Evolutionary conservation across 2,888 invertebrate species (phyloP).

Genomic region (Corbicula japonica): DNA sequence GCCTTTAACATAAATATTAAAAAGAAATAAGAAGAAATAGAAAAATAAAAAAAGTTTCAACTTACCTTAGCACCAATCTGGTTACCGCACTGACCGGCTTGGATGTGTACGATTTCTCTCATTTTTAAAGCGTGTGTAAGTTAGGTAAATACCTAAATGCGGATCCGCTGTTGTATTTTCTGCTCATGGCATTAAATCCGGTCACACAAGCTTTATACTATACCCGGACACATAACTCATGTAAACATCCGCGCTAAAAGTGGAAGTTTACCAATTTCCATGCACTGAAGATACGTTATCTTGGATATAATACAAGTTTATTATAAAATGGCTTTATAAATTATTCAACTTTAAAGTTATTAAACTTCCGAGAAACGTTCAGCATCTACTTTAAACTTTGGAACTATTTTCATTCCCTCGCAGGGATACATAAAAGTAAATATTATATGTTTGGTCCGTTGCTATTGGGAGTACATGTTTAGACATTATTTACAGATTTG

Average conservation of each 20-base stretch:
- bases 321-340: no score
- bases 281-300: no score
- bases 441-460: conserved; percentile 30
- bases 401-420: not conserved
- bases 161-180: no score
- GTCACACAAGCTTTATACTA: conserved; percentile 10
- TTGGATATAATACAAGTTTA: no score
- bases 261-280: no score
- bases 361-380: no score
- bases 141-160: no score
- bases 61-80: conserved; percentile 37
- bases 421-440: conserved; percentile 8
- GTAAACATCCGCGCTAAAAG: conserved; percentile 12
- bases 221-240: conserved; percentile 2
- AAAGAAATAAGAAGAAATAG: not conserved
- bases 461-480: conserved; percentile 24
- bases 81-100: conserved; percentile 38
- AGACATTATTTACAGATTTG: conserved; percentile 33
- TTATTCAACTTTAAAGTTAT: no score
- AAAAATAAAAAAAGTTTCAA: not conserved
- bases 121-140: no score
- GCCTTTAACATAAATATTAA: no score
- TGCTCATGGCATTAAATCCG: no score
- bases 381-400: not conserved
- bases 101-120: conserved; percentile 38